phyloP scores from a whole-genome alignment of 2,113 vertebrate genomes.

The Tapirus terrestris region DNA sequence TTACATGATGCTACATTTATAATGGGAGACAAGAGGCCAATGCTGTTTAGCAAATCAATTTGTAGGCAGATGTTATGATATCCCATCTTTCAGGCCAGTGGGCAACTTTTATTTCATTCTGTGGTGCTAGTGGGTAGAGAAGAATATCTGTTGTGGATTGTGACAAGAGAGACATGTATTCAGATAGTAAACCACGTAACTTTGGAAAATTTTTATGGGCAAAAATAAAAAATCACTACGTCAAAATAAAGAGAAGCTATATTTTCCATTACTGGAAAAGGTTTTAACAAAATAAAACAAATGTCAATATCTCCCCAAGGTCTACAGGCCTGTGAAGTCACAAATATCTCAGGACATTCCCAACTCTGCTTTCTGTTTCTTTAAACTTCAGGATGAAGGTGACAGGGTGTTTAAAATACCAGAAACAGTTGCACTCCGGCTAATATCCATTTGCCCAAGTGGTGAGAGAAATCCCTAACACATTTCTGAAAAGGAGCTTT shows the following conservation, averaged over 20 bases:
- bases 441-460: not conserved
- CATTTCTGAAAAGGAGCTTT: not conserved
- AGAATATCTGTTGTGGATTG: not conserved
- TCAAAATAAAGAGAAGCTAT: constrained; percentile 27
- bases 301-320: not conserved
- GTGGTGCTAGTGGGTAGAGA: not conserved
- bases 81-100: not conserved
- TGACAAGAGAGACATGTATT: not conserved
- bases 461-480: not conserved
- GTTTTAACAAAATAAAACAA: constrained; percentile 29
- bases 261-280: constrained; percentile 45
- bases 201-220: constrained; percentile 5
- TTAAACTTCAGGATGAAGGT: not conserved
- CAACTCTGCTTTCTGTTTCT: not conserved
- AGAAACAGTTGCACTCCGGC: not conserved
- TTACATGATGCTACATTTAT: constrained; percentile 62
- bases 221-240: not conserved
- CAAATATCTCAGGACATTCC: not conserved
- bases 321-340: not conserved
- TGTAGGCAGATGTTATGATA: not conserved
- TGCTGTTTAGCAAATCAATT: not conserved
- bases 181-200: not conserved
- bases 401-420: not conserved
- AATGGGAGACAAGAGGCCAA: not conserved
- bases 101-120: not conserved